Evolutionary conservation across 2,113 vertebrate species (phyloP).

Genomic region (Cisticola juncidis): DNA sequence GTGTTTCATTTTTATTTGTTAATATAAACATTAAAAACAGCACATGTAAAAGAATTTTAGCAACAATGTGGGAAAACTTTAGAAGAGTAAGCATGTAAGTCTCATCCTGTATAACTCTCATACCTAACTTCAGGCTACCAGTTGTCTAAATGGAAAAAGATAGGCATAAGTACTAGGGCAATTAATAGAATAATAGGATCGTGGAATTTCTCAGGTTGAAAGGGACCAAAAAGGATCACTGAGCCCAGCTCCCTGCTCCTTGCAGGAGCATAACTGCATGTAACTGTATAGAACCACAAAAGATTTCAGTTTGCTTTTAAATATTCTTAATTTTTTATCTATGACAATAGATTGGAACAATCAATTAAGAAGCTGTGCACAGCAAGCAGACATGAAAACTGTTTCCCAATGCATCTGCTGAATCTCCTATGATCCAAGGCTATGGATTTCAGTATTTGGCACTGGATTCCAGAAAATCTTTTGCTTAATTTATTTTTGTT

Average conservation of each 20-base stretch:
- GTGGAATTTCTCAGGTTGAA: not conserved
- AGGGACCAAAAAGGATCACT: not conserved
- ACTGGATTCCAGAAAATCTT: not conserved
- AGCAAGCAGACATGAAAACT: not conserved
- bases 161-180: not conserved
- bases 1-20: not conserved
- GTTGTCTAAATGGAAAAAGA: not conserved
- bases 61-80: not conserved
- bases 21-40: not conserved
- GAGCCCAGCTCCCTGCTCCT: not conserved
- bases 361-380: not conserved
- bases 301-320: not conserved
- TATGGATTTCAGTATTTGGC: not conserved
- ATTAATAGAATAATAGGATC: not conserved
- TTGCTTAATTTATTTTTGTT: not conserved
- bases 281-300: not conserved
- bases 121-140: not conserved
- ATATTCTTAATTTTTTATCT: not conserved
- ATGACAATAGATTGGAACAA: not conserved
- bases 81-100: not conserved
- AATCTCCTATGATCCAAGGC: not conserved
- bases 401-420: not conserved
- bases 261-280: accelerated
- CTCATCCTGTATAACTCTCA: not conserved
- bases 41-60: not conserved